These are phyloP conservation scores for Heterotilapia buettikoferi DNA, from an alignment of 2,113 vertebrate species.

Conservation along the genomic window DNA sequence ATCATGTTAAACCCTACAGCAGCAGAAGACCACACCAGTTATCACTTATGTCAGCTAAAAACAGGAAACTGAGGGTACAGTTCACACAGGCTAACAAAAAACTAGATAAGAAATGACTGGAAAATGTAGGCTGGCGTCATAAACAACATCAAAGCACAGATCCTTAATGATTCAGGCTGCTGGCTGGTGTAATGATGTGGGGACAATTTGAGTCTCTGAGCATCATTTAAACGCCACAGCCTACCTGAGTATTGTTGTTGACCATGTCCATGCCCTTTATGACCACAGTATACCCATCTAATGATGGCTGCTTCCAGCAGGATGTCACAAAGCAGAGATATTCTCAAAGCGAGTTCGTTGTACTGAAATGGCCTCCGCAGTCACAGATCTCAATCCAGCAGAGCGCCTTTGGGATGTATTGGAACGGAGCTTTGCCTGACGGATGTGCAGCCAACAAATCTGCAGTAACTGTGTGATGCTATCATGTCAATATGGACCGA, in stretches of 20 bases:
- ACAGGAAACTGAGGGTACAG: rapidly evolving
- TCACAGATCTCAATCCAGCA: not conserved
- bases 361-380: not conserved
- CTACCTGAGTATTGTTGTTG: not conserved
- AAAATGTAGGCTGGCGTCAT: not conserved
- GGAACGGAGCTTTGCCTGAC: not conserved
- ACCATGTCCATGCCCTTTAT: not conserved
- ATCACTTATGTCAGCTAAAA: rapidly evolving
- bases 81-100: not conserved
- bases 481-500: not conserved
- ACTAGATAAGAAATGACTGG: not conserved
- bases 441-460: not conserved
- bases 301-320: not conserved
- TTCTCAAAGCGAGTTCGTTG: not conserved
- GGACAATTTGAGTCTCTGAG: not conserved
- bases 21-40: not conserved
- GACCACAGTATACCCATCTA: not conserved
- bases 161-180: not conserved
- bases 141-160: not conserved
- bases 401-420: not conserved
- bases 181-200: not conserved
- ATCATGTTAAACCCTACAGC: not conserved
- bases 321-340: not conserved
- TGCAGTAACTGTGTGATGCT: not conserved
- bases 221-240: not conserved